These are phyloP conservation scores for Chionodraco myersi DNA, from an alignment of 2,113 vertebrate genomes.

Conservation along the genomic window DNA sequence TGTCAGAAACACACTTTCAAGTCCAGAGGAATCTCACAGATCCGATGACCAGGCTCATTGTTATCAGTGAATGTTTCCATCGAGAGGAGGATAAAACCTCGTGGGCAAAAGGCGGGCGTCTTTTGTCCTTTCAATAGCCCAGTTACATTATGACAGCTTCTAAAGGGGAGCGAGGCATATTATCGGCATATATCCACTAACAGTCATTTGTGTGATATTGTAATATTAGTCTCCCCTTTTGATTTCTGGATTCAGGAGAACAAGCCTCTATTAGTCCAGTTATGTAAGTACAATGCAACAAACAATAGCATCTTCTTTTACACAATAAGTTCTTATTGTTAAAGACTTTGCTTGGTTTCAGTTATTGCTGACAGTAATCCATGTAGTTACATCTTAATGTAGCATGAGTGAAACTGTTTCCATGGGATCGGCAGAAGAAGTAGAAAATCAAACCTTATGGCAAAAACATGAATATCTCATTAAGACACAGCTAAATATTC, in stretches of 20 bases:
- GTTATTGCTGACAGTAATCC: background rate
- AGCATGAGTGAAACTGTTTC: background rate
- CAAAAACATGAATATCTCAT: no score
- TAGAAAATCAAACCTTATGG: background rate
- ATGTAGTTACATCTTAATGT: background rate
- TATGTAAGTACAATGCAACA: background rate
- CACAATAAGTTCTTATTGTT: background rate
- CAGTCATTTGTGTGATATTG: constrained; percentile 56
- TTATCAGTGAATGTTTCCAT: constrained; percentile 58
- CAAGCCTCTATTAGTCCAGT: constrained; percentile 10
- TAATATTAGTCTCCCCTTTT: constrained; percentile 33
- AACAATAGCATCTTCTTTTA: constrained; percentile 9
- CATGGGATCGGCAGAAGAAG: background rate
- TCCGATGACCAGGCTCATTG: constrained; percentile 66
- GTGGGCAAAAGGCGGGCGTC: constrained; percentile 46
- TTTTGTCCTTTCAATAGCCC: constrained; percentile 26
- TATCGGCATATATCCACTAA: constrained; percentile 26
- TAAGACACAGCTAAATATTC: no score
- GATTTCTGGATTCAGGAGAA: constrained; percentile 32
- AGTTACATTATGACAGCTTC: constrained; percentile 49
- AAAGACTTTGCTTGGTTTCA: background rate
- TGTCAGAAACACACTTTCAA: constrained; percentile 53
- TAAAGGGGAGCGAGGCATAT: constrained; percentile 32
- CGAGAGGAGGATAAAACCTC: constrained; percentile 48
- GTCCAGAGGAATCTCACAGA: constrained; percentile 58